Evolutionary conservation across 2,888 invertebrate species (phyloP).

Genomic region (Pristionchus arcanus): DNA sequence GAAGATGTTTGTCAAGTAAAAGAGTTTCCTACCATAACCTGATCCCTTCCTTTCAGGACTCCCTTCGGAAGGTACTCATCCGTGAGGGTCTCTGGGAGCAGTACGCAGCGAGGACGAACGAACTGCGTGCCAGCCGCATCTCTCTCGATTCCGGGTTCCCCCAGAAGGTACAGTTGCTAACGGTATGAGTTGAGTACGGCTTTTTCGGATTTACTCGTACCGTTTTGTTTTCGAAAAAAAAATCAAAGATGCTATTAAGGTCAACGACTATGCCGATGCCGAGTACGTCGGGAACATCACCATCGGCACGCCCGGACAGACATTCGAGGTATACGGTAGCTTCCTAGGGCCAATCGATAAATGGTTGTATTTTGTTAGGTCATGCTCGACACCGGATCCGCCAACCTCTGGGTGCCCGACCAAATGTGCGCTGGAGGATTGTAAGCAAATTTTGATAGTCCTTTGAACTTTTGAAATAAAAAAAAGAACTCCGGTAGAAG

Average conservation of each 20-base stretch:
- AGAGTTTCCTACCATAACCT: neutral
- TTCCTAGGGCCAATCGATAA: neutral
- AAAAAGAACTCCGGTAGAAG: too few relatives aligned
- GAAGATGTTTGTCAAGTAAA: too few relatives aligned
- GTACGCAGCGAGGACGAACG: neutral
- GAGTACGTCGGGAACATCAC: constrained; percentile 48
- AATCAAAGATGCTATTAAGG: too few relatives aligned
- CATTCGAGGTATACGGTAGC: constrained; percentile 13
- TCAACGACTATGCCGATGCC: constrained; percentile 34
- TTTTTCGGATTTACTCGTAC: too few relatives aligned
- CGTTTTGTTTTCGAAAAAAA: too few relatives aligned
- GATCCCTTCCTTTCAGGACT: neutral
- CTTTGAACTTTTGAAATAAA: neutral
- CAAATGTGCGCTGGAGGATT: constrained; percentile 55
- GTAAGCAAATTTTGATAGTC: neutral
- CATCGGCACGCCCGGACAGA: constrained; percentile 38
- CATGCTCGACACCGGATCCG: constrained; percentile 72
- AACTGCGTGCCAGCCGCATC: neutral
- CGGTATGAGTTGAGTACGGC: too few relatives aligned
- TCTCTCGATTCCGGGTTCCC: constrained; percentile 28
- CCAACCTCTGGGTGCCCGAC: constrained; percentile 71
- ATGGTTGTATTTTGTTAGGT: constrained; percentile 54
- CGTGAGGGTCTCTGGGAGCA: neutral
- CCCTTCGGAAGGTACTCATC: constrained; percentile 1
- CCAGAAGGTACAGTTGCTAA: constrained; percentile 36